Conservation (phyloP, 2,113 vertebrate species). For the Sardina pilchardus region DNA sequence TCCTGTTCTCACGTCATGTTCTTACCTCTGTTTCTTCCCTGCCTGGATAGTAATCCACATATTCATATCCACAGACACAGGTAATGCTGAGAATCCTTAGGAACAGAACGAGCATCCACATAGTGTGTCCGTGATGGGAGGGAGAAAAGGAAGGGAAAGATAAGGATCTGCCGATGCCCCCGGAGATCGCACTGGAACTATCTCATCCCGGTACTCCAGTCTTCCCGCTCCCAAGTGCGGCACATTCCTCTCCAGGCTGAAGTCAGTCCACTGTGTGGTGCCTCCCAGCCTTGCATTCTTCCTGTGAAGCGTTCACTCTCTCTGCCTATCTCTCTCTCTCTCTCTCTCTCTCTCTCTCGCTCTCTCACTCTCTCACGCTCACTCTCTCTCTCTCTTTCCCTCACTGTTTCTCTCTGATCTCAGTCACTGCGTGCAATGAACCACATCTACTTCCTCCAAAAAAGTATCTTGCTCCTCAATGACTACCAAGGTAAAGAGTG, state of each 20-base stretch:
- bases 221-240: not conserved
- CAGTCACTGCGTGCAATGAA: not conserved
- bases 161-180: slow-evolving; percentile 18
- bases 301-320: not conserved
- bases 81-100: slow-evolving; percentile 25
- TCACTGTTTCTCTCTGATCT: not conserved
- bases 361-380: not conserved
- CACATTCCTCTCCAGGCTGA: not conserved
- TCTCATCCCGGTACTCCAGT: slow-evolving; percentile 24
- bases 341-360: not conserved
- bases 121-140: slow-evolving; percentile 30
- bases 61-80: not conserved
- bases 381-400: not conserved
- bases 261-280: slow-evolving; percentile 22
- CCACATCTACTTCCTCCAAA: not conserved
- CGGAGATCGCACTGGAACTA: not conserved
- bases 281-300: not conserved
- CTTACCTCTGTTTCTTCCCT: slow-evolving; percentile 31
- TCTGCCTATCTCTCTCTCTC: not conserved
- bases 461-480: not conserved
- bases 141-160: not conserved
- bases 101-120: slow-evolving; percentile 33
- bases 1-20: not conserved
- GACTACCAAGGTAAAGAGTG: not conserved
- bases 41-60: slow-evolving; percentile 17